Percentiles rank a stretch among this genome's conserved stretches.
phyloP scores from a whole-genome alignment of 2,113 vertebrate genomes.

The Vulpes vulpes region DNA sequence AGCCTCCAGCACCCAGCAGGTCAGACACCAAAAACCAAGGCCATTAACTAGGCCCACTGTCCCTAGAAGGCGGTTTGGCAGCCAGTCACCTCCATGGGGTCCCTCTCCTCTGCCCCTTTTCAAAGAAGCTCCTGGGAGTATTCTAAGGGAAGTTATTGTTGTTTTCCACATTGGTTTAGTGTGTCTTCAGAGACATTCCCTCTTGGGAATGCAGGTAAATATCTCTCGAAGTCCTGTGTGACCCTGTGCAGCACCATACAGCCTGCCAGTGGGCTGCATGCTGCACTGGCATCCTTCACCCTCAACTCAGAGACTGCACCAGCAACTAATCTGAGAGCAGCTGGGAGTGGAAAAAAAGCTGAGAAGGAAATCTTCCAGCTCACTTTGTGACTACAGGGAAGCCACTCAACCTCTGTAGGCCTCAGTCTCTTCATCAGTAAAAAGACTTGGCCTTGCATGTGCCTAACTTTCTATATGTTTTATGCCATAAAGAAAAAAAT shows the following conservation, averaged over 20 bases:
- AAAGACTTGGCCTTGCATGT: neutral
- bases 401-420: neutral
- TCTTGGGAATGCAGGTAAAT: neutral
- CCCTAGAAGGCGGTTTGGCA: neutral
- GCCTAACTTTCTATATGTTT: neutral
- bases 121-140: neutral
- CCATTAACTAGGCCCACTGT: neutral
- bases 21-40: neutral
- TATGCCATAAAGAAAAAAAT: neutral
- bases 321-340: neutral
- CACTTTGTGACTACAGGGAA: neutral
- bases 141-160: neutral
- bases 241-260: fast-evolving
- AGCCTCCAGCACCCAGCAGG: neutral
- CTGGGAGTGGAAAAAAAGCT: neutral
- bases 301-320: neutral
- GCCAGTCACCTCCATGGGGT: too few species aligned
- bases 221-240: neutral
- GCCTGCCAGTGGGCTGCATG: fast-evolving
- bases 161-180: neutral
- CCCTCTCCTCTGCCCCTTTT: neutral
- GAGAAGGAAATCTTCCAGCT: neutral
- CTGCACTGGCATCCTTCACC: fast-evolving
- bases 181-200: neutral
- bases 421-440: neutral